Conservation (phyloP, 2,797 vertebrate species). For the Mallotus villosus region DNA sequence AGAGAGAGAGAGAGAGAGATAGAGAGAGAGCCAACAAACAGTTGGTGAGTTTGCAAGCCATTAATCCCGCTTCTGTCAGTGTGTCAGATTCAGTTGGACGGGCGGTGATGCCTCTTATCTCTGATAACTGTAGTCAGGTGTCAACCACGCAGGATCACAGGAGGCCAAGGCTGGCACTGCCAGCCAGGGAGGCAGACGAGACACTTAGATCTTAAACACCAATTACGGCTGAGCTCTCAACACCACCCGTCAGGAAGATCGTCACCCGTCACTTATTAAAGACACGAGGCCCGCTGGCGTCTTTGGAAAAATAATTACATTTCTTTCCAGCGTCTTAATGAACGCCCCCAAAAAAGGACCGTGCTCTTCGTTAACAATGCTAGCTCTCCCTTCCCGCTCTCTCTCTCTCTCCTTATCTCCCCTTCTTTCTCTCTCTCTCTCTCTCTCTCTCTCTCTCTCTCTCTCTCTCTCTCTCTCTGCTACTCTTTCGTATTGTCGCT, state of each 20-base stretch:
- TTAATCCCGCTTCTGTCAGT: slow-evolving; percentile 48
- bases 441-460: slow-evolving; percentile 20
- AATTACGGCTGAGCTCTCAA: slow-evolving; percentile 58
- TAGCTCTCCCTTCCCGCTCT: slow-evolving; percentile 22
- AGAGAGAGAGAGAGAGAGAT: neutral
- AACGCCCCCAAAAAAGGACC: slow-evolving; percentile 63
- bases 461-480: slow-evolving; percentile 19
- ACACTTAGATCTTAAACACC: slow-evolving; percentile 56
- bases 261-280: slow-evolving; percentile 68
- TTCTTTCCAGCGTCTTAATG: slow-evolving; percentile 66
- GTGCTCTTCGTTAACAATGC: slow-evolving; percentile 58
- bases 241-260: slow-evolving; percentile 63
- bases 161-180: slow-evolving; percentile 21
- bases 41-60: slow-evolving; percentile 31
- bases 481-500: no score
- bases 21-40: slow-evolving; percentile 15
- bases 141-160: slow-evolving; percentile 44
- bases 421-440: no score
- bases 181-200: slow-evolving; percentile 49
- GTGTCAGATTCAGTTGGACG: slow-evolving; percentile 25
- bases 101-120: slow-evolving; percentile 35
- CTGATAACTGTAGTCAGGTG: slow-evolving; percentile 62
- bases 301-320: slow-evolving; percentile 67
- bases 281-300: slow-evolving; percentile 54
- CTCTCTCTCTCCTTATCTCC: neutral